Percentiles rank a stretch among this genome's conserved stretches.
Evolutionary conservation across 2,888 invertebrate species (phyloP).

Genomic region (Linyphia triangularis): DNA sequence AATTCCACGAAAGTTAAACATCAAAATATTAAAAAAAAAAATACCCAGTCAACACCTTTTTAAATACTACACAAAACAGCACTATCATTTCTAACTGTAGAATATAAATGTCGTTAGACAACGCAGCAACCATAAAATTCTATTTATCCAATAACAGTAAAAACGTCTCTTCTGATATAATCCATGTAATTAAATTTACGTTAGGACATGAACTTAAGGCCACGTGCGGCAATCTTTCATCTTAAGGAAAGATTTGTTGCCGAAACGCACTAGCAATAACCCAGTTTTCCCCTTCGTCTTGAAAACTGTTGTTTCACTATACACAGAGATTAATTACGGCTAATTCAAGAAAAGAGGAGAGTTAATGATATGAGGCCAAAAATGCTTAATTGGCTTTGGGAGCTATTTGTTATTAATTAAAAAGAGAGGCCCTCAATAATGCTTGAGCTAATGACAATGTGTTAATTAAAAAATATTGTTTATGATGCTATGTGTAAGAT

Average conservation of each 20-base stretch:
- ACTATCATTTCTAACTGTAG: too few relatives aligned
- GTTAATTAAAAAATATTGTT: slow-evolving; percentile 3
- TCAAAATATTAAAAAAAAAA: too few relatives aligned
- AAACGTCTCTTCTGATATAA: not conserved
- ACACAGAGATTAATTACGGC: slow-evolving; percentile 36
- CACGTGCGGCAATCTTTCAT: slow-evolving; percentile 36
- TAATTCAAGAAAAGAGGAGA: slow-evolving; percentile 40
- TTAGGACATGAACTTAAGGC: slow-evolving; percentile 40
- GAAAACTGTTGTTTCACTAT: slow-evolving; percentile 41
- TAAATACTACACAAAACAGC: too few relatives aligned
- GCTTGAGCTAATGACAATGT: not conserved
- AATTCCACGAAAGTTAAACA: too few relatives aligned
- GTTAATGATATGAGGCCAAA: slow-evolving; percentile 32
- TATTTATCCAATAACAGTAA: not conserved
- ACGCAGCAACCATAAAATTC: too few relatives aligned
- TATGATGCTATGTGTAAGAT: not conserved
- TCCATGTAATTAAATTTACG: slow-evolving; percentile 56
- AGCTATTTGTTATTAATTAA: slow-evolving; percentile 39
- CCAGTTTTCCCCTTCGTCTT: slow-evolving; percentile 17
- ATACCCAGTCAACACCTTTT: too few relatives aligned
- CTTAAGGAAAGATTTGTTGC: slow-evolving; percentile 24
- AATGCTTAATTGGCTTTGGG: slow-evolving; percentile 19
- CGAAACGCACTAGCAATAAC: slow-evolving; percentile 40
- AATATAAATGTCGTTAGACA: too few relatives aligned
- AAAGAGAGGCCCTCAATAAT: slow-evolving; percentile 5